phyloP scores from a whole-genome alignment of 2,888 invertebrate species.

The Tupiocoris notatus region DNA sequence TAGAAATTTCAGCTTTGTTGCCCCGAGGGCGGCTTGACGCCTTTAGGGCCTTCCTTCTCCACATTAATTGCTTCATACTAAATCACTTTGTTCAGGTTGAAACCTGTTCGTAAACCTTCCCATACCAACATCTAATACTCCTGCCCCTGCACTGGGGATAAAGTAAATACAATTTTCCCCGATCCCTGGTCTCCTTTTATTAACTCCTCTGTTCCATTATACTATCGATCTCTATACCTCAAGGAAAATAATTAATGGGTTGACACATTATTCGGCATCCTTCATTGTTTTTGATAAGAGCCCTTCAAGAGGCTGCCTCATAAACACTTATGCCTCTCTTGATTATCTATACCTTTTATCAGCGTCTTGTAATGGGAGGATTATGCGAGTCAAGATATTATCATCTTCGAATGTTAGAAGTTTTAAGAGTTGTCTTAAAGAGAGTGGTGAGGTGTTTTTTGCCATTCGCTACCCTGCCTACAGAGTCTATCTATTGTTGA shows the following conservation, averaged over 20 bases:
- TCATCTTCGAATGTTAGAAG: too few relatives aligned
- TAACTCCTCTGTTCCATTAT: constrained; percentile 12
- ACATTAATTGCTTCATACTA: constrained; percentile 45
- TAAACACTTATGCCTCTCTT: too few relatives aligned
- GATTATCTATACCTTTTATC: too few relatives aligned
- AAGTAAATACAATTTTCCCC: background rate
- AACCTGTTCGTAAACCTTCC: constrained; percentile 5
- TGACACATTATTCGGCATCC: constrained; percentile 36
- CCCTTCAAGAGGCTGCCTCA: constrained; percentile 23
- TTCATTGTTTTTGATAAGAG: constrained; percentile 28
- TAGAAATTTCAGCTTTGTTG: constrained; percentile 48
- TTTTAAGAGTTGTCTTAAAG: too few relatives aligned
- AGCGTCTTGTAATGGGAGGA: too few relatives aligned
- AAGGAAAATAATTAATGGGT: constrained; percentile 36
- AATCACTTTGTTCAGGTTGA: constrained; percentile 40
- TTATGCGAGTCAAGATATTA: too few relatives aligned
- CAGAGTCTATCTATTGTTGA: too few relatives aligned
- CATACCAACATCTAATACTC: background rate
- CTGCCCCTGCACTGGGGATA: background rate
- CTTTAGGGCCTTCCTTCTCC: constrained; percentile 27
- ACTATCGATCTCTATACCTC: background rate
- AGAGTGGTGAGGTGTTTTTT: too few relatives aligned
- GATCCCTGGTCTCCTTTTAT: constrained; percentile 1
- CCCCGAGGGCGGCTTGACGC: constrained; percentile 42
- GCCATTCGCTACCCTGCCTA: too few relatives aligned